A percentile compares a stretch with the other conserved stretches of the same genome.
phyloP scores from a whole-genome alignment of 2,888 invertebrate species.

The Ochropleura leucogaster region DNA sequence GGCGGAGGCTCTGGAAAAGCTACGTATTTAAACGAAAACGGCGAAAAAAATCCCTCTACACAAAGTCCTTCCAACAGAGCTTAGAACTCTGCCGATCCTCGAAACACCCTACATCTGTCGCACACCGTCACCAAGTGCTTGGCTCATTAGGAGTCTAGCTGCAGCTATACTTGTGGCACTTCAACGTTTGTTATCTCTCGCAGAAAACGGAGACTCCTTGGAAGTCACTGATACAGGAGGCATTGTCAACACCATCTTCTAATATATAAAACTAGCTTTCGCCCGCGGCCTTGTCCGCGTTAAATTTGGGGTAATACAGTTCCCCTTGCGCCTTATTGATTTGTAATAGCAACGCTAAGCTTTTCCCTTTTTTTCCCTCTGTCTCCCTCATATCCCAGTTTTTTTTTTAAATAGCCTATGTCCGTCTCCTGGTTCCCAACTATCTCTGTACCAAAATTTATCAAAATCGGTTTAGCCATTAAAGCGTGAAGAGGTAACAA shows the following conservation, averaged over 20 bases:
- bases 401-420: too few relatives aligned
- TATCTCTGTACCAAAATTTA: too few relatives aligned
- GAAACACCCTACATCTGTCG: neutral
- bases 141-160: conserved; percentile 57
- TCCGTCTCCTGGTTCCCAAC: too few relatives aligned
- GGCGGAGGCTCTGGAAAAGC: neutral
- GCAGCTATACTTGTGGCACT: conserved; percentile 42
- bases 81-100: conserved; percentile 1
- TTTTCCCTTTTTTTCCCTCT: too few relatives aligned
- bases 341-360: too few relatives aligned
- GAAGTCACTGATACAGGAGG: neutral
- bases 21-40: neutral
- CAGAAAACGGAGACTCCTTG: neutral
- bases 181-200: conserved; percentile 41
- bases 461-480: too few relatives aligned
- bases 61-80: neutral
- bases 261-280: neutral
- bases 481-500: too few relatives aligned
- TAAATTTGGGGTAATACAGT: too few relatives aligned
- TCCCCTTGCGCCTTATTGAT: too few relatives aligned
- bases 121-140: conserved; percentile 31
- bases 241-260: neutral
- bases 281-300: too few relatives aligned
- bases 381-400: too few relatives aligned
- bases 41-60: neutral